Evolutionary conservation across 2,888 invertebrate genomes (phyloP), one percentile per base, ranked within the genome.

Genomic region (Xestia ashworthii): DNA sequence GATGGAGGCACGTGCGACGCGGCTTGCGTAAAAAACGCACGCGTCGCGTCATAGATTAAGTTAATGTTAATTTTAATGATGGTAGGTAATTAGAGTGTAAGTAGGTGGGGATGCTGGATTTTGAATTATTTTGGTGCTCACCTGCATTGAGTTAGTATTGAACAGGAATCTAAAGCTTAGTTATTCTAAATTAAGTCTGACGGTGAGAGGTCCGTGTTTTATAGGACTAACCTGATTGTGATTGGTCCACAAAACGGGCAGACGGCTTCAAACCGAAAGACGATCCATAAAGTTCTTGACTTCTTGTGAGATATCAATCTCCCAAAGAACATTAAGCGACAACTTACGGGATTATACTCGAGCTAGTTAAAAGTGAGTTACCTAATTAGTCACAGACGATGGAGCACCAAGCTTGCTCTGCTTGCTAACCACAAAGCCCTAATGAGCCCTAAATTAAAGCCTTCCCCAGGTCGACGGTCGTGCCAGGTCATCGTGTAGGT

Each of bases 1-100:
- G 94, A 94, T 96, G 96, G 94, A 91, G 92, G 95, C 96, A 94
- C 96, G 96, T 94, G 96, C 96, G 90, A 91, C 74, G 95, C 95
- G 90, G 91, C 70, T 73, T 68, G 76, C 46, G 78, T 66, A 84
- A 88, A 88, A 88, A 88, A 88, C 88, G 82, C 78, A 87, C 85
- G 82, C 81, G 84, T 81, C 84, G 75, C 70, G 83, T 46, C 93
- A 94, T 91, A 94, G 93, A 94, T 87, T 91, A 93, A 87, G 83
- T 83, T 82, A 82, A 80, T 85, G 78, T 89, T 89, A 85, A 87
- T 87, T 82, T 78, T 87, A 68, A 86, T 86, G 74, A 87, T 71
- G 75, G 64, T 67, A 60, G 75, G 64, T 67, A 60, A 75, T 74
- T 78, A 73, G 73, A 71, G 79, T 46, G 50, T 64, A 38, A 53